Evolutionary conservation across 2,797 vertebrate genomes (phyloP), one percentile per base, ranked within the genome.

Genomic region (Cygnus olor): DNA sequence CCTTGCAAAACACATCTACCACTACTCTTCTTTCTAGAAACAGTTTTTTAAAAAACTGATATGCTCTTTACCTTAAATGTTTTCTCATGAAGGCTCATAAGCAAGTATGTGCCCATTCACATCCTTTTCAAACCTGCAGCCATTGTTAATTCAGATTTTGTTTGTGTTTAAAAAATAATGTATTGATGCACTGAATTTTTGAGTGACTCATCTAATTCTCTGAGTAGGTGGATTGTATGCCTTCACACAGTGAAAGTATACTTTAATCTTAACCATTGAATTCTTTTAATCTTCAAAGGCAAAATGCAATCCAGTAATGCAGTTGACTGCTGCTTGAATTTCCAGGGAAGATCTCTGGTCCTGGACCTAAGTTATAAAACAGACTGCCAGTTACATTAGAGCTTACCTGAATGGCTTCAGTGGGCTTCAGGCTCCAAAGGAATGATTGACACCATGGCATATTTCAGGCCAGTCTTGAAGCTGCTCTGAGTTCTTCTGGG

Each of bases 121-220:
- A 83, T 58, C 1, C 22, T 85, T 90, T 85, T 66, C n/a, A 44
- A 87, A 88, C 72, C 57, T 8, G 0, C 20, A 93, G 86, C n/a
- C 42, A 53, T 54, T 53, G 54, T 66, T 87, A 83, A 89, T 88
- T 78, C 88, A 89, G 58, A 83, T 81, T 90, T 89, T 92, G 71
- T 91, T 91, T 87, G 74, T 82, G 91, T 85, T 96, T 76, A 88
- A 95, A 80, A 85, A 81, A 53, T 53, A 92, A 83, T 42, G 65
- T 85, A 89, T 88, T 49, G 66, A 88, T 94, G 90, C 82, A 81
- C 69, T 54, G 76, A 89, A 95, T 85, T 96, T 95, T 85, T 79
- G 53, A 83, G 71, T 97, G 96, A 97, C 70, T 96, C 94, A 96
- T 90, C 93, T 97, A 94, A 95, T 96, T 96, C 93, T 60, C 64